Percentiles rank a stretch among this genome's conserved stretches.
phyloP scores from a whole-genome alignment of 2,888 invertebrate species.

The Plebejus melissa region DNA sequence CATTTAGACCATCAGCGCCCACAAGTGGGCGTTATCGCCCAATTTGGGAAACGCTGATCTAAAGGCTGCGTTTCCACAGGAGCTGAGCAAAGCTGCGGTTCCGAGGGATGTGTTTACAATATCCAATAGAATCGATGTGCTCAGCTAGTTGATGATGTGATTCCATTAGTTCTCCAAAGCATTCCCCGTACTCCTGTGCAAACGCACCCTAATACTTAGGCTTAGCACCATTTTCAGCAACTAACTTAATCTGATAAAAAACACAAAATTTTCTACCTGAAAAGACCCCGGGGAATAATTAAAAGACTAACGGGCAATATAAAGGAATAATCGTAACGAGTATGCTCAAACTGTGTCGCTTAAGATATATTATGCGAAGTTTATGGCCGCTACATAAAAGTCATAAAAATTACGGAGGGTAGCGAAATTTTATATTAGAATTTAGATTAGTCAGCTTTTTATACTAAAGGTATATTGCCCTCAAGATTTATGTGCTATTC shows the following conservation, averaged over 20 bases:
- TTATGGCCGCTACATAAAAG: slow-evolving; percentile 29
- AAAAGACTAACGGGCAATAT: slow-evolving; percentile 15
- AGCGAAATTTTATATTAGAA: slow-evolving; percentile 29
- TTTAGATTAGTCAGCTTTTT: slow-evolving; percentile 25
- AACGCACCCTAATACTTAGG: neutral
- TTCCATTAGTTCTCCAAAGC: too few relatives aligned
- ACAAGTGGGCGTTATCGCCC: too few relatives aligned
- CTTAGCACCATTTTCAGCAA: neutral
- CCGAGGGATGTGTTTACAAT: too few relatives aligned
- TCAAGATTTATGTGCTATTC: slow-evolving; percentile 16
- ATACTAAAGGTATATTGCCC: slow-evolving; percentile 23
- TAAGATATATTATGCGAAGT: slow-evolving; percentile 27
- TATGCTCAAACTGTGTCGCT: slow-evolving; percentile 21
- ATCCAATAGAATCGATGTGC: too few relatives aligned
- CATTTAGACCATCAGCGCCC: too few relatives aligned
- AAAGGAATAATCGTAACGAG: slow-evolving; percentile 21
- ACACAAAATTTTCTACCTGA: neutral
- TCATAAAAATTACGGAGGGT: slow-evolving; percentile 27
- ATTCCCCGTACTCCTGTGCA: too few relatives aligned
- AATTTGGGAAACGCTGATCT: too few relatives aligned
- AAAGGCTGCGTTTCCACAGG: too few relatives aligned
- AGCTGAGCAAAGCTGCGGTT: too few relatives aligned
- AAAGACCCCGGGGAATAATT: slow-evolving; percentile 4
- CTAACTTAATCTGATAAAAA: neutral
- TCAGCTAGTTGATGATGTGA: too few relatives aligned